These are phyloP conservation scores for Upupa epops DNA, from an alignment of 2,113 vertebrate species.

Conservation along the genomic window DNA sequence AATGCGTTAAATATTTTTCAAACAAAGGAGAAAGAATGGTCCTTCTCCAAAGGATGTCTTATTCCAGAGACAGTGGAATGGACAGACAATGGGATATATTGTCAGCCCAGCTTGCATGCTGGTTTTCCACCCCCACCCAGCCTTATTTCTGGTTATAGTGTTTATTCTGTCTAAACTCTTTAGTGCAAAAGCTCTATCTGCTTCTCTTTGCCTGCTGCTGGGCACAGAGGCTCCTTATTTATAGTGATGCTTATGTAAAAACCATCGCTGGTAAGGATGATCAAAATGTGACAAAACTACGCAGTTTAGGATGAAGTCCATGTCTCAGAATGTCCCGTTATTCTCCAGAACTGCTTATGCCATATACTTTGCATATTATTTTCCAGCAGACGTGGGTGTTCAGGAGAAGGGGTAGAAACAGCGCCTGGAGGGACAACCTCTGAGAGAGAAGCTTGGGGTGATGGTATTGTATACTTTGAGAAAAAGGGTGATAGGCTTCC, in stretches of 20 bases:
- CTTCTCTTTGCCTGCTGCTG: background rate
- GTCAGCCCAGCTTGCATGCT: background rate
- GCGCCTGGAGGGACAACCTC: background rate
- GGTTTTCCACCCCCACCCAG: background rate
- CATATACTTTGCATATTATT: background rate
- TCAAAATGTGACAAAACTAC: background rate
- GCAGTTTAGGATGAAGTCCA: background rate
- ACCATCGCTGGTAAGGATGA: background rate
- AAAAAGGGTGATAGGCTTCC: background rate
- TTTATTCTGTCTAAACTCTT: constrained; percentile 21
- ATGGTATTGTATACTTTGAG: background rate
- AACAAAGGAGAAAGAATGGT: background rate
- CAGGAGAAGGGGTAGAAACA: background rate
- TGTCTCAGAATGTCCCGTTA: background rate
- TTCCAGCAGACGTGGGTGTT: background rate
- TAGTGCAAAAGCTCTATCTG: background rate
- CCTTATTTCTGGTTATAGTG: background rate
- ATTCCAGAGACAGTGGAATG: background rate
- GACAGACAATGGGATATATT: background rate
- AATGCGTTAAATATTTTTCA: background rate
- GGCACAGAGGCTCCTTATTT: background rate
- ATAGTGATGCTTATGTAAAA: background rate
- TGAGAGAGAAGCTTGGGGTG: background rate
- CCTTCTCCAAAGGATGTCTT: background rate
- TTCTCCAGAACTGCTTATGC: background rate